Conservation (phyloP, 2,888 invertebrate species). For the Catocala fraxini region DNA sequence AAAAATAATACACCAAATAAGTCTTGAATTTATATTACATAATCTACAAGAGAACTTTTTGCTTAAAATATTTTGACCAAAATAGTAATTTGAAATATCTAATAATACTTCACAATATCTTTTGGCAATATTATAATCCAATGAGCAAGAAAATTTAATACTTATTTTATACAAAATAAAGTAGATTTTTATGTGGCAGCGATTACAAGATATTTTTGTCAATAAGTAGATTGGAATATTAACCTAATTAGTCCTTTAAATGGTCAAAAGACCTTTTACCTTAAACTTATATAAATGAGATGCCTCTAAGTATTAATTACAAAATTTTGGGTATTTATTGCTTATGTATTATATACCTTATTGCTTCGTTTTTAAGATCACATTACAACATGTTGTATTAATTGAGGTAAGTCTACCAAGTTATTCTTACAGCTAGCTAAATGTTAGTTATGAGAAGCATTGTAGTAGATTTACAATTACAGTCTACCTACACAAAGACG, state of each 20-base stretch:
- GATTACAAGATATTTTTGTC: background rate
- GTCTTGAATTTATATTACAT: too few species aligned
- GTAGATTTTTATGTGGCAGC: slow-evolving; percentile 8
- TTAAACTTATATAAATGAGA: slow-evolving; percentile 18
- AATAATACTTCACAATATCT: slow-evolving; percentile 1
- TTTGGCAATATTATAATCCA: background rate
- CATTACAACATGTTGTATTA: slow-evolving; percentile 3
- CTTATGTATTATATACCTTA: slow-evolving; percentile 30
- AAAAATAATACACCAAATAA: too few species aligned
- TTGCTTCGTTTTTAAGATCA: slow-evolving; percentile 33
- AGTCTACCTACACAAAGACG: too few species aligned
- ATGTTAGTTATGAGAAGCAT: too few species aligned
- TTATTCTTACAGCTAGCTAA: too few species aligned
- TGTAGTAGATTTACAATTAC: too few species aligned
- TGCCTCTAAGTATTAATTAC: slow-evolving; percentile 2
- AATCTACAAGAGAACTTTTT: too few species aligned
- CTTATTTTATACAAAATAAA: slow-evolving; percentile 19
- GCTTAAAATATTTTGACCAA: too few species aligned
- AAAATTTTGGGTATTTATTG: slow-evolving; percentile 27
- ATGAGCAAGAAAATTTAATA: slow-evolving; percentile 23
- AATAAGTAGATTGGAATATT: background rate
- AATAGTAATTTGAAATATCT: background rate
- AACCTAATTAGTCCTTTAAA: background rate
- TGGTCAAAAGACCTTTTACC: slow-evolving; percentile 34
- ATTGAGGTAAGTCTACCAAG: too few species aligned